Conservation (phyloP, 2,113 vertebrate species). For the Helogale parvula region DNA sequence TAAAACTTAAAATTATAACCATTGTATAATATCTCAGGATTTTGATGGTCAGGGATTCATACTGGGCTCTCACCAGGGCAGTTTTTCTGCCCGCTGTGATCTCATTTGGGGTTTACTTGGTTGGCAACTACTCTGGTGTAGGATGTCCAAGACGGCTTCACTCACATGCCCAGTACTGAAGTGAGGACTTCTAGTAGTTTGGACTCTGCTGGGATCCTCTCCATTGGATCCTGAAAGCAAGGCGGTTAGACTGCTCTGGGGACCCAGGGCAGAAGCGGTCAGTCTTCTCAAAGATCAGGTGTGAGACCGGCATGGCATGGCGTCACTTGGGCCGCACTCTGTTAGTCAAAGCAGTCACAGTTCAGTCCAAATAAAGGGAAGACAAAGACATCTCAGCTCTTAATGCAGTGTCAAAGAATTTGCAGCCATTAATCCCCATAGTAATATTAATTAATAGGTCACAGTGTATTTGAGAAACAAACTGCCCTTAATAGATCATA, state of each 20-base stretch:
- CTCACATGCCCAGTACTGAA: neutral
- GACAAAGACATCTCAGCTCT: neutral
- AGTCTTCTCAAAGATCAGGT: neutral
- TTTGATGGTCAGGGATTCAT: neutral
- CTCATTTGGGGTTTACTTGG: neutral
- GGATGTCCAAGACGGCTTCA: neutral
- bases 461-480: neutral
- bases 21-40: constrained; percentile 12
- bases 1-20: neutral
- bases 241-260: neutral
- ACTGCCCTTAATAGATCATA: neutral
- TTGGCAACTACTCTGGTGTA: neutral
- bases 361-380: neutral
- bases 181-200: neutral
- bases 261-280: neutral
- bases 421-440: neutral
- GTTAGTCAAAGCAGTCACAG: neutral
- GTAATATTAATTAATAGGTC: neutral
- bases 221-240: no score
- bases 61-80: neutral
- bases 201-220: neutral
- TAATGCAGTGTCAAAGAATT: neutral
- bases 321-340: neutral
- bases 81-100: neutral
- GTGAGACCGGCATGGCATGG: neutral